phyloP scores from a whole-genome alignment of 35 echinoderm and acorn worm genomes.

The Lytechinus variegatus region DNA sequence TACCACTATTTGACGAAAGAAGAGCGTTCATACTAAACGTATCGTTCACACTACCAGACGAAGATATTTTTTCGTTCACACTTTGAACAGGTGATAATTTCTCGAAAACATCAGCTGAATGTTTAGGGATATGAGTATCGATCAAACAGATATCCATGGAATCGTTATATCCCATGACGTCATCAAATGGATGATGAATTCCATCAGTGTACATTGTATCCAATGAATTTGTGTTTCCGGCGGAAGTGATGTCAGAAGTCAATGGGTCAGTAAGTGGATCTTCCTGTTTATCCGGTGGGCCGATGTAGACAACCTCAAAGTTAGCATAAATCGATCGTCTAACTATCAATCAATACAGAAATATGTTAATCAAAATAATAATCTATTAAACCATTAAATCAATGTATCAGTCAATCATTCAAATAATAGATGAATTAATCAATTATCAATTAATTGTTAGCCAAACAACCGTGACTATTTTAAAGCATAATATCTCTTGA shows the following conservation, averaged over 20 bases:
- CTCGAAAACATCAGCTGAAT: not conserved
- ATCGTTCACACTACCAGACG: not conserved
- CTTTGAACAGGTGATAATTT: not conserved
- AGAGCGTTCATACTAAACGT: not conserved
- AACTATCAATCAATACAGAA: too few relatives aligned
- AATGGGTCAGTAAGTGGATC: not conserved
- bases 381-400: not conserved
- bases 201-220: constrained; percentile 55
- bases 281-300: constrained; percentile 57
- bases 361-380: not conserved
- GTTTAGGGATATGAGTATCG: not conserved
- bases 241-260: not conserved
- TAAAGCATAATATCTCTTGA: constrained; percentile 42
- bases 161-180: constrained; percentile 45
- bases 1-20: not conserved
- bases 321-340: constrained; percentile 36
- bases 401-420: not conserved
- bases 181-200: constrained; percentile 75
- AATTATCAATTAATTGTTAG: not conserved
- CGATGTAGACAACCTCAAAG: constrained; percentile 81
- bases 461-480: not conserved
- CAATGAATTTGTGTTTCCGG: constrained; percentile 37
- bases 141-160: not conserved
- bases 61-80: not conserved
- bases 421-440: not conserved